Base-by-base conservation (phyloP, 2,113 vertebrate genomes). In the Phoenicopterus ruber region DNA sequence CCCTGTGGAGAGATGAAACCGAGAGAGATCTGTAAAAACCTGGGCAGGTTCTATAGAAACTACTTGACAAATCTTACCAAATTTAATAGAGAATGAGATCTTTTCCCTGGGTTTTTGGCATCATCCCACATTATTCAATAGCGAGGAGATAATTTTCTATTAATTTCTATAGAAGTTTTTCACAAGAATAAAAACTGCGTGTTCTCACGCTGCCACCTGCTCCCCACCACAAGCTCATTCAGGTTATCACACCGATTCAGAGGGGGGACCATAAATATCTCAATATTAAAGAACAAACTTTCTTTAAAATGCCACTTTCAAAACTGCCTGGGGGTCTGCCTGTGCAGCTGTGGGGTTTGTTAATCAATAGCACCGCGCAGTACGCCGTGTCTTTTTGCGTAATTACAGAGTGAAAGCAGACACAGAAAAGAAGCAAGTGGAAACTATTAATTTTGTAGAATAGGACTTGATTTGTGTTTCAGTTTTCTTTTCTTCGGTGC, bases 391-490 rank as follows among this genome's bases (percentile, higher is more conserved):
- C 92, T 94, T 95, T 96, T 82, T 85, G 85, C 29, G 2, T 96
- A 94, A 96, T 95, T 96, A 88, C 79, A 82, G 71, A 90, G 73
- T 61, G 86, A 90, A 93, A 90, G 70, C 86, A 82, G 58, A 71
- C 84, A 42, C 32, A 52, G 76, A 71, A 94, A 95, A 84, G 86
- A 88, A 90, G 66, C 31, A 78, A 96, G 82, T 86, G 85, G 85
- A 94, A 96, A 90, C 73, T 69, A 91, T 93, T 96, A 90, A 97
- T 96, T 97, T 93, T 86, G 88, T 74, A 82, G 90, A 93, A 86
- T 67, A 76, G 62, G 50, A 58, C 55, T 95, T 84, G 95, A 94
- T 95, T 95, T 78, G 79, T 87, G 70, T 92, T 96, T 94, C 91
- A 77, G 62, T 93, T 96, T 97, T 91, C 59, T 79, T 85, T 90